A percentile compares a stretch with the other conserved stretches of the same genome.
phyloP scores from a whole-genome alignment of 2,113 vertebrate species.

The Bubo blakistoni region DNA sequence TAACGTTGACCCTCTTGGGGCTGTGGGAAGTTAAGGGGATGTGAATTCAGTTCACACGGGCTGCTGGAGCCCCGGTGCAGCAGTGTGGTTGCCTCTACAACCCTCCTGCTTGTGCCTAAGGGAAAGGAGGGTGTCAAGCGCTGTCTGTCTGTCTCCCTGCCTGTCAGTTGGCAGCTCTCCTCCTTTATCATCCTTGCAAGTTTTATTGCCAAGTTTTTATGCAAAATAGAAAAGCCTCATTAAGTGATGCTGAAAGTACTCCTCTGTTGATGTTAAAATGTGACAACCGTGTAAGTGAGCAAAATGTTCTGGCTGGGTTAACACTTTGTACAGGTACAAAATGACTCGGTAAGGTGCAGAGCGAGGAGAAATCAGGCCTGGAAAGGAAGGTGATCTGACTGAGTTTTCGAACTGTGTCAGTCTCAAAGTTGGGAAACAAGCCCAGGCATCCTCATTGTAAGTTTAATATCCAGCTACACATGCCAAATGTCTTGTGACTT shows the following conservation, averaged over 20 bases:
- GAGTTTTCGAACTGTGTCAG: not conserved
- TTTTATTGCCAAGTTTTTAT: constrained; percentile 1
- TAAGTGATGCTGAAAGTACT: not conserved
- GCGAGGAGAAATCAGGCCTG: not conserved
- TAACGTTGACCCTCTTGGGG: no score
- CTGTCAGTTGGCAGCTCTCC: not conserved
- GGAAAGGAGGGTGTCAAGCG: not conserved
- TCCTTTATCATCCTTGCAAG: not conserved
- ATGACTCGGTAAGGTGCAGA: not conserved
- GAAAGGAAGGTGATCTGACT: not conserved
- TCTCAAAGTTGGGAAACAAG: not conserved
- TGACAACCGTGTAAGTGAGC: not conserved
- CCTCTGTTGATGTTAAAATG: not conserved
- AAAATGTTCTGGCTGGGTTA: not conserved
- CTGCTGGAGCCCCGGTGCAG: not conserved
- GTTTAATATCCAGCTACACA: not conserved
- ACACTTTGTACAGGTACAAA: not conserved
- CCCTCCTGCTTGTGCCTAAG: not conserved
- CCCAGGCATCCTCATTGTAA: not conserved
- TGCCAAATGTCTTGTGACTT: not conserved
- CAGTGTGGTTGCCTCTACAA: not conserved
- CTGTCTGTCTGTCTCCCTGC: not conserved
- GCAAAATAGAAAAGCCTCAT: constrained; percentile 18
- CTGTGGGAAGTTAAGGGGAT: not conserved
- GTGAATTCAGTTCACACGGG: fast-evolving